Conservation (phyloP, 2,113 vertebrate genomes). For the Prolemur simus region DNA sequence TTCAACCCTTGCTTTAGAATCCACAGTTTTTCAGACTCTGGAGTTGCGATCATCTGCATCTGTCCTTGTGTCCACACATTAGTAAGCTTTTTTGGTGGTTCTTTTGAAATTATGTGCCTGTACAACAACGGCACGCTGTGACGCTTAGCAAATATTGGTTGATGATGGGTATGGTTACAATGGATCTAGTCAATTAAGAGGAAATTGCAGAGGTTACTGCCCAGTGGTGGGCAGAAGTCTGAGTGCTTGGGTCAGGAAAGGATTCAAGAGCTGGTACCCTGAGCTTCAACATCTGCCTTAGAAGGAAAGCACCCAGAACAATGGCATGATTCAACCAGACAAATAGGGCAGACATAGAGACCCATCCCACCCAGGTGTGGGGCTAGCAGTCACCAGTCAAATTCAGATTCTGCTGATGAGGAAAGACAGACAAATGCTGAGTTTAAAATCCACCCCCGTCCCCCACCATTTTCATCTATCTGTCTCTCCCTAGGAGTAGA, state of each 20-base stretch:
- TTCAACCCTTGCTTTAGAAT: conserved; percentile 46
- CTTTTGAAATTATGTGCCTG: background rate
- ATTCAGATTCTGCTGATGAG: background rate
- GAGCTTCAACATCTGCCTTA: background rate
- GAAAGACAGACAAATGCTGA: background rate
- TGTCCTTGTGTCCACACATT: no score
- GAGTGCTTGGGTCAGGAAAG: background rate
- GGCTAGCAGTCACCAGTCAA: background rate
- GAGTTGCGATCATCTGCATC: background rate
- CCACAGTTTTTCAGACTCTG: rapidly evolving
- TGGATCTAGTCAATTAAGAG: background rate
- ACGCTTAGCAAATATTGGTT: background rate
- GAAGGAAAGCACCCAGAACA: background rate
- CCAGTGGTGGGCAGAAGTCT: background rate
- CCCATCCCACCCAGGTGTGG: background rate
- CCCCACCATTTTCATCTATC: no score
- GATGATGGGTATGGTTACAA: background rate
- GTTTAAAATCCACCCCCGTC: background rate
- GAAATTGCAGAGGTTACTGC: background rate
- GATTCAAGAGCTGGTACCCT: background rate
- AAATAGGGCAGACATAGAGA: background rate
- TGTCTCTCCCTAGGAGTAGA: background rate
- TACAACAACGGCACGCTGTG: background rate
- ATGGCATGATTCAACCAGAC: background rate
- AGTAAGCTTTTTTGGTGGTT: background rate